A percentile compares a stretch with the other conserved stretches of the same genome.
phyloP scores from a whole-genome alignment of 1,140 invertebrate genomes.

The Cyphomyrmex costatus region DNA sequence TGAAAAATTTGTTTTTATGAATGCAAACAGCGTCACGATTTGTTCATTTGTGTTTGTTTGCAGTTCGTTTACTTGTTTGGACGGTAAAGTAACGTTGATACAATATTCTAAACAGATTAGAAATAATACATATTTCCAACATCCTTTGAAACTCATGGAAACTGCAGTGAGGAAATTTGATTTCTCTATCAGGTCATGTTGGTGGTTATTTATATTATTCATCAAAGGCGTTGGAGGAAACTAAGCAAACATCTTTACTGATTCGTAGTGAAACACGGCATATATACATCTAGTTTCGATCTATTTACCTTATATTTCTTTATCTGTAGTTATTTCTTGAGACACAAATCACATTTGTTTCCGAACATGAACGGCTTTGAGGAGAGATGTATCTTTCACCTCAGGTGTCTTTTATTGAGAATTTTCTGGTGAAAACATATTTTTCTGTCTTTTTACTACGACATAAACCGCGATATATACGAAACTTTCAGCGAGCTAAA shows the following conservation, averaged over 20 bases:
- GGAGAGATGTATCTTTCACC: neutral
- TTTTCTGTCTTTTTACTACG: slow-evolving; percentile 55
- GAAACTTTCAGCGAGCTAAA: slow-evolving; percentile 23
- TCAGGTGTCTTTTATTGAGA: slow-evolving; percentile 68
- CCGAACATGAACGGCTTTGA: slow-evolving; percentile 12
- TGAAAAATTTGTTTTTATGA: neutral
- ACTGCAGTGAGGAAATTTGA: slow-evolving; percentile 15
- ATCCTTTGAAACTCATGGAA: slow-evolving; percentile 26
- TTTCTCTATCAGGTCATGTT: neutral
- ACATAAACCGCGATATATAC: neutral
- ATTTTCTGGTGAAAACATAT: slow-evolving; percentile 70
- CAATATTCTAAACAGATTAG: slow-evolving; percentile 11
- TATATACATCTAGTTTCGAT: slow-evolving; percentile 23
- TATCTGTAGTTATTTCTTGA: slow-evolving; percentile 9
- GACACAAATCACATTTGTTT: slow-evolving; percentile 55
- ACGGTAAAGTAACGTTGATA: neutral
- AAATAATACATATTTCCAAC: neutral
- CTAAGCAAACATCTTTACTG: neutral
- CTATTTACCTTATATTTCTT: slow-evolving; percentile 35
- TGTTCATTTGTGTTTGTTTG: neutral
- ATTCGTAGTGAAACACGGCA: neutral
- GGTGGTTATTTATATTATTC: slow-evolving; percentile 27
- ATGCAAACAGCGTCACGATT: neutral
- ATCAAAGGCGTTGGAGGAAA: slow-evolving; percentile 17
- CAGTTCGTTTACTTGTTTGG: neutral